Evolutionary conservation across 2,797 vertebrate species (phyloP), one percentile per base, ranked within the genome.

Genomic region (Mus spretus): DNA sequence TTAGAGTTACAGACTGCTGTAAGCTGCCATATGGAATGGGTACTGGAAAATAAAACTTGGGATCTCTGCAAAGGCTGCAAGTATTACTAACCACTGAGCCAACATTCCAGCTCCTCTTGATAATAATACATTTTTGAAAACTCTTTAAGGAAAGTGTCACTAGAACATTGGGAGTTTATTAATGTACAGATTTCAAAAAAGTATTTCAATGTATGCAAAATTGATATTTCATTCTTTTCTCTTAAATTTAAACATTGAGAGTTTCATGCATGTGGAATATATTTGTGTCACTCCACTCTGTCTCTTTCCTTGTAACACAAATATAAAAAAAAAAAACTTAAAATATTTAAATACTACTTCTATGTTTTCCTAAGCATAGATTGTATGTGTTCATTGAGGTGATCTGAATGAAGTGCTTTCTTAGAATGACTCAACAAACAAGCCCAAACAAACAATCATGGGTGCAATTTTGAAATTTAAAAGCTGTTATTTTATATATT

Each of bases 211-310:
- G 37, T 6, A 67, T 53, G 20, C 17, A 82, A 94, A 92, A 19
- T 81, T 90, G 74, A 55, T 87, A 84, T 90, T 90, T 92, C 63
- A 75, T 92, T 81, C 59, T 34, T 82, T 70, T 89, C 96, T 97
- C 40, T 92, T 55, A 34, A 40, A 63, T 40, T 61, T 57, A 57
- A 24, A 20, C n/a, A 37, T 24, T 19, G n/a, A 40, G 22, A 59
- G 53, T 37, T 80, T 22, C 50, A n/a, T 80, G 17, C 31, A 55
- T 26, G 34, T 24, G n/a, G 12, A n/a, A 24, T 24, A 22, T 81
- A 59, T 26, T 81, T 59, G 10, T 24, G 55, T 15, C 20, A 79
- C 6, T 81, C 37, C 0, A 37, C 11, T 26, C 17, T 50, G 20
- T 59, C 4, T 57, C 34, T 19, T 57, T 55, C 22, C 22, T 82